Evolutionary conservation across 2,888 invertebrate genomes (phyloP).

Genomic region (Limnephilus marmoratus): DNA sequence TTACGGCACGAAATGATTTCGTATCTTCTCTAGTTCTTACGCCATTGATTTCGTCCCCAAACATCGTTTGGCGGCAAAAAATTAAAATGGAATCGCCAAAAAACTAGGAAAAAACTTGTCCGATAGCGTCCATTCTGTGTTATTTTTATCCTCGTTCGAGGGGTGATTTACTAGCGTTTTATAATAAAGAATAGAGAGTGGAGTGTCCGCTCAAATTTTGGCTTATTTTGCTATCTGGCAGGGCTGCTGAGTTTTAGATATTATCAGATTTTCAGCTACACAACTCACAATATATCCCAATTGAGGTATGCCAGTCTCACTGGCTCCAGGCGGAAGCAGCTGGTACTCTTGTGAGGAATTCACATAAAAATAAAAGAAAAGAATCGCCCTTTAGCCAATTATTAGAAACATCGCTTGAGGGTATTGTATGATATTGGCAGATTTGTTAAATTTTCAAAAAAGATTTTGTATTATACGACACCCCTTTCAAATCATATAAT

Average conservation of each 20-base stretch:
- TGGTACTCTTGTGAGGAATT: too few species aligned
- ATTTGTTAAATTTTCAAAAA: too few species aligned
- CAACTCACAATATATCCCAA: too few species aligned
- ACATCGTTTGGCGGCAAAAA: conserved; percentile 26
- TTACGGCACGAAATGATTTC: neutral
- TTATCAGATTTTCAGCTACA: too few species aligned
- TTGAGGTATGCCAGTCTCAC: too few species aligned
- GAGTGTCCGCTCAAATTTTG: neutral
- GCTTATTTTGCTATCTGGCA: neutral
- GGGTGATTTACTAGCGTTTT: conserved; percentile 6
- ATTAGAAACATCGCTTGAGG: too few species aligned
- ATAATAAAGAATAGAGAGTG: neutral
- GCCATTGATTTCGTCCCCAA: neutral
- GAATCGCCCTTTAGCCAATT: too few species aligned
- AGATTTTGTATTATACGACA: too few species aligned
- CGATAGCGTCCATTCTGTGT: conserved; percentile 39
- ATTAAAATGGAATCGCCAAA: conserved; percentile 30
- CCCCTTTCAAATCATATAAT: too few species aligned
- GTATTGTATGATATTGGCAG: too few species aligned
- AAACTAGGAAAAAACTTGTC: conserved; percentile 44
- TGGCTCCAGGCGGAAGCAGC: too few species aligned
- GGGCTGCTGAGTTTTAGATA: neutral
- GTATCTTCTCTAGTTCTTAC: neutral
- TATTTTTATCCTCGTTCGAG: conserved; percentile 32
- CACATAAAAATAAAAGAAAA: too few species aligned